Base-by-base conservation (phyloP, 2,797 vertebrate genomes). In the Amphiprion clarkii region DNA sequence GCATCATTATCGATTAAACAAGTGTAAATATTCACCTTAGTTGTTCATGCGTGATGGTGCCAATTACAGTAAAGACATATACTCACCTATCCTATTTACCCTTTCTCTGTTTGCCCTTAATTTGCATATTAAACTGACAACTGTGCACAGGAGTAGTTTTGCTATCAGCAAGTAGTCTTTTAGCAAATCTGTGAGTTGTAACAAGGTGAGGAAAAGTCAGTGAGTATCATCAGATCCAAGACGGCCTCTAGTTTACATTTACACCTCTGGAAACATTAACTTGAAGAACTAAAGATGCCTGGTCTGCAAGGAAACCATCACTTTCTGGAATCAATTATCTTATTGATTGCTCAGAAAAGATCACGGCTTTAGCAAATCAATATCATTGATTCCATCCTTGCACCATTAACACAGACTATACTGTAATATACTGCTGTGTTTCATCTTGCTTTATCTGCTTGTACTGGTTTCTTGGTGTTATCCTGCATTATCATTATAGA, bases 321-420 rank as follows among this genome's bases (percentile, higher is more conserved):
- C 14, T 55, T 51, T 57, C 13, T 55, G 48, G 21, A 71, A 23
- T 79, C 33, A 39, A 31, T 73, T 14, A 64, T 63, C 33, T 2
- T 29, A 77, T 59, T 70, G 60, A 76, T n/a, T 65, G 3, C 3
- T 46, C 11, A 25, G 36, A 57, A 25, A 65, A 40, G 42, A 54
- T 42, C 5, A 31, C 2, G 19, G 16, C 19, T 48, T n/a, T 44
- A 44, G 23, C 3, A 61, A 54, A 29, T 42, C n/a, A 31, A 3
- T 63, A n/a, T 52, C 21, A 64, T 9, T 40, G 31, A 54, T 44
- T 78, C 11, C 1, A 57, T 77, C 10, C 31, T 61, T 17, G 25
- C 9, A 17, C 16, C 42, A 17, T 3, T 31, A 64, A 64, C 16
- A 49, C 21, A n/a, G 19, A 56, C 16, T 2, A 12, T 23, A 57